Evolutionary conservation across 2,113 vertebrate genomes (phyloP).

Genomic region (Maccullochella peelii): DNA sequence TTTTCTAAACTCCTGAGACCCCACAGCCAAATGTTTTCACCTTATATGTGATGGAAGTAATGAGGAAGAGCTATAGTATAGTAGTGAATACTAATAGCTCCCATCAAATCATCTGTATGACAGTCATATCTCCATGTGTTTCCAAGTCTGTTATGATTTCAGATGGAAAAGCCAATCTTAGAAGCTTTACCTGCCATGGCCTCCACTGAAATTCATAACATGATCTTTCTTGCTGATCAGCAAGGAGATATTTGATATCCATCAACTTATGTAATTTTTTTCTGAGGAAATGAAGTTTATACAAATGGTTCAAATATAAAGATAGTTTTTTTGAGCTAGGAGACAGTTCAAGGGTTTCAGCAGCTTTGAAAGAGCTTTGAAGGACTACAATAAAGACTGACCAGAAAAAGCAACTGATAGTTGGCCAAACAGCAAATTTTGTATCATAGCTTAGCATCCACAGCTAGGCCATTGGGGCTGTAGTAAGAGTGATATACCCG

Average conservation of each 20-base stretch:
- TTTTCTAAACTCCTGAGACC: neutral
- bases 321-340: neutral
- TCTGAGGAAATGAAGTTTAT: too few relatives aligned
- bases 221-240: neutral
- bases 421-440: too few relatives aligned
- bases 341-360: too few relatives aligned
- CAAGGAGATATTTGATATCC: neutral
- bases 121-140: neutral
- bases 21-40: neutral
- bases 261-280: too few relatives aligned
- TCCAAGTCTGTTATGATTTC: conserved; percentile 1
- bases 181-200: neutral
- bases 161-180: neutral
- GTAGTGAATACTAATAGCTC: conserved; percentile 26
- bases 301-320: neutral
- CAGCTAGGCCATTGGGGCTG: neutral
- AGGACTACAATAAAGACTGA: too few relatives aligned
- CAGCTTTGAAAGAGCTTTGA: too few relatives aligned
- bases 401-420: too few relatives aligned
- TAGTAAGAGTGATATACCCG: too few relatives aligned
- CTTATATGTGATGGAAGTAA: neutral
- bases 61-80: neutral
- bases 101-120: conserved; percentile 15
- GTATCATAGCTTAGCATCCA: neutral
- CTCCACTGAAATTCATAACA: neutral